These are phyloP conservation scores for Helicolenus hilgendorfi DNA, from an alignment of 2,797 vertebrate species.

Conservation along the genomic window DNA sequence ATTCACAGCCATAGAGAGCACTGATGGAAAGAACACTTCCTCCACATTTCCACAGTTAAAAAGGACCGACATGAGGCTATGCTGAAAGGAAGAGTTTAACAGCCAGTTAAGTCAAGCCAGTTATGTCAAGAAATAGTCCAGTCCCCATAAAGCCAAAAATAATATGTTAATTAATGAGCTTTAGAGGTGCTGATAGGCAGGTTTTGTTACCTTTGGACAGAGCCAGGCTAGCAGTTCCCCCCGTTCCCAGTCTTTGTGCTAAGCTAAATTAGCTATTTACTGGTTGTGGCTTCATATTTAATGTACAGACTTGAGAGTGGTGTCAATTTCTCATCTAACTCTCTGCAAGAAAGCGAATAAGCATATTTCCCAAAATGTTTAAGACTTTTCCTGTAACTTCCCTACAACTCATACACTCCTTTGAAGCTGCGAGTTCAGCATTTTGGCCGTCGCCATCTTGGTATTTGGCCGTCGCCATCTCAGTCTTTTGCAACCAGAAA, in stretches of 20 bases:
- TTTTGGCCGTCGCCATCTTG: too few species aligned
- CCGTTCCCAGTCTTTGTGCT: neutral
- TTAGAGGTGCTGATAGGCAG: neutral
- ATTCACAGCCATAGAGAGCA: conserved; percentile 8
- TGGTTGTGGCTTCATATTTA: neutral
- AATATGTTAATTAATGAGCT: neutral
- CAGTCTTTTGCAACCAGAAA: too few species aligned
- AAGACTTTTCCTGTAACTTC: neutral
- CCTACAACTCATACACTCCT: too few species aligned
- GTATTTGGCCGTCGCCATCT: too few species aligned
- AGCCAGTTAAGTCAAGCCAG: neutral
- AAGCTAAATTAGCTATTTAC: neutral
- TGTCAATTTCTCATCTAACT: neutral
- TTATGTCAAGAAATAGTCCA: too few species aligned
- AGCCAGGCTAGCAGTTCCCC: neutral
- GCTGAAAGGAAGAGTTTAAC: neutral
- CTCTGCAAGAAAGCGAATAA: neutral
- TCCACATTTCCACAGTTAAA: conserved; percentile 1
- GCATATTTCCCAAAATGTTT: neutral
- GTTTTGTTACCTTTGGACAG: neutral
- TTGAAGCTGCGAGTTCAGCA: too few species aligned
- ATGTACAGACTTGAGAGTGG: neutral
- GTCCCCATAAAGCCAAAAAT: too few species aligned
- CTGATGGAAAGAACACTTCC: conserved; percentile 36
- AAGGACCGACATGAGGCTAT: neutral